phyloP scores from a whole-genome alignment of 30 jellyfish, hydroid and myxozoan species.

The Turritopsis rubra region DNA sequence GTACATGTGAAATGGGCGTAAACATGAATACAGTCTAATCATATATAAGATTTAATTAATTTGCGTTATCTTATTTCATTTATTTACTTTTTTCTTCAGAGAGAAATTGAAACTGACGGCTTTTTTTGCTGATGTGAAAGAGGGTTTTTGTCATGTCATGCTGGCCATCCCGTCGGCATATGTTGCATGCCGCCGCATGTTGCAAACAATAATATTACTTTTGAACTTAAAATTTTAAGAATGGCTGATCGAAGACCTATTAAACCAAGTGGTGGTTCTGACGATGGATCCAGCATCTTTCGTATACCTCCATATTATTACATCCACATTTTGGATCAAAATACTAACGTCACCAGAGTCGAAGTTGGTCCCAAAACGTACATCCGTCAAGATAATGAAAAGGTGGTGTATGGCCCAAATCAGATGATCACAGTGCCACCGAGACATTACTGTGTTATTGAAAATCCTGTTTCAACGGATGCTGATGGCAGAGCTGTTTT shows the following conservation, averaged over 20 bases:
- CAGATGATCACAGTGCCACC: constrained; percentile 98
- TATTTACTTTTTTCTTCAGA: too few species aligned
- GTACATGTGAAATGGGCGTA: too few species aligned
- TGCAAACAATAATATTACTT: neutral
- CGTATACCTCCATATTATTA: constrained; percentile 91
- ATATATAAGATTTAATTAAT: too few species aligned
- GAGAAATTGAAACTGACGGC: too few species aligned
- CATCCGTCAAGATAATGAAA: constrained; percentile 97
- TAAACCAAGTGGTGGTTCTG: constrained; percentile 13
- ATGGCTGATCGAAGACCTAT: constrained; percentile 26
- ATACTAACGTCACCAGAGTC: constrained; percentile 87
- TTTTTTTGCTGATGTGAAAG: too few species aligned
- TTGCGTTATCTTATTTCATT: too few species aligned
- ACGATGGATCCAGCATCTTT: constrained; percentile 46
- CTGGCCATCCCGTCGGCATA: too few species aligned
- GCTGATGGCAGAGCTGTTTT: constrained; percentile 61
- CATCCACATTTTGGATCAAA: constrained; percentile 94
- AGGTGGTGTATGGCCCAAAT: constrained; percentile 97
- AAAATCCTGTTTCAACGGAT: constrained; percentile 80
- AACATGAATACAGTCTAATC: too few species aligned
- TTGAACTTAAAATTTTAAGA: neutral
- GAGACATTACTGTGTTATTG: constrained; percentile 89
- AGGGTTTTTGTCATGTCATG: too few species aligned
- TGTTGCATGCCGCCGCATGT: too few species aligned
- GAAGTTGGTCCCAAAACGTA: constrained; percentile 96